Percentiles rank a stretch among this genome's conserved stretches.
Evolutionary conservation across 2,888 invertebrate genomes (phyloP).

Genomic region (Cephus rjabovi): DNA sequence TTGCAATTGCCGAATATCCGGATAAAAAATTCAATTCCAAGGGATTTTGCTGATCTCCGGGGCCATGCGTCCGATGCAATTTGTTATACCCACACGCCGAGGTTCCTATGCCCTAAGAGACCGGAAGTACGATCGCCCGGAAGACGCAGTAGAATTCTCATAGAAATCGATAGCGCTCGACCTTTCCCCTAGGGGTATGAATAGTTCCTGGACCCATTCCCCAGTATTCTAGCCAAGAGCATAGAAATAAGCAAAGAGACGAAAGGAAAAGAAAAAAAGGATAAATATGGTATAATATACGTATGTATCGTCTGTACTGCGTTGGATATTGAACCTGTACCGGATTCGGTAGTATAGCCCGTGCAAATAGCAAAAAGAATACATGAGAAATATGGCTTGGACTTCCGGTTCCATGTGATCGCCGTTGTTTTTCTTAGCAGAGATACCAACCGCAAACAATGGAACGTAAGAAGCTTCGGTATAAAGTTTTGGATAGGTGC

Average conservation of each 20-base stretch:
- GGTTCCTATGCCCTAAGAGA: background rate
- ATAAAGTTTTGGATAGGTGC: constrained; percentile 2
- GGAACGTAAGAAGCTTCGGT: background rate
- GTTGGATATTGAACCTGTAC: background rate
- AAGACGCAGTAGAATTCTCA: background rate
- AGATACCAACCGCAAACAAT: background rate
- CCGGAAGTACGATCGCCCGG: background rate
- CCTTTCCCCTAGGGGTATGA: background rate
- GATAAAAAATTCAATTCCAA: constrained; percentile 22
- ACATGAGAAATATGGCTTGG: background rate
- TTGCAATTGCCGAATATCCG: constrained; percentile 11
- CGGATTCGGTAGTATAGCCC: background rate
- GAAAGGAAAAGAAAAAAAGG: background rate
- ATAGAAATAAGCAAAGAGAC: background rate
- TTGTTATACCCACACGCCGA: background rate
- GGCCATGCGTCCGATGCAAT: background rate
- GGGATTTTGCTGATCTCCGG: constrained; percentile 13
- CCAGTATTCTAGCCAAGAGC: background rate
- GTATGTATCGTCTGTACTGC: background rate
- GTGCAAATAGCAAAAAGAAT: background rate
- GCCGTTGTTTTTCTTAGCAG: background rate
- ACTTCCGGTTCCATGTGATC: background rate
- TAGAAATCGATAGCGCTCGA: background rate
- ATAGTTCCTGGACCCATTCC: background rate
- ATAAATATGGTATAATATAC: background rate